phyloP scores from a whole-genome alignment of 2,797 vertebrate species.

The Thalassophryne amazonica region DNA sequence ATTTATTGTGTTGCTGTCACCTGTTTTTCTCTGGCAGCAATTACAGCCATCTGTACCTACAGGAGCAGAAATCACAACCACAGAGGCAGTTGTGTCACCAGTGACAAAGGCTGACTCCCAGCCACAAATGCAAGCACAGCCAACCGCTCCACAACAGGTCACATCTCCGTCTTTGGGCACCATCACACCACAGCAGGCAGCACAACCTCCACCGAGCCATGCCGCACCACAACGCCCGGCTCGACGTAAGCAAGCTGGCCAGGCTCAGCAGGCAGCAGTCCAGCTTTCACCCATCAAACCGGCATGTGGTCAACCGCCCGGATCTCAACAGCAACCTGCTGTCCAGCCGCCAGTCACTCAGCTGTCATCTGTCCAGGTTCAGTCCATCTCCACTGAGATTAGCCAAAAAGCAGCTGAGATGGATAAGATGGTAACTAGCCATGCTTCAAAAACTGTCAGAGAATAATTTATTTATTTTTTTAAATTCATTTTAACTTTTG shows the following conservation, averaged over 20 bases:
- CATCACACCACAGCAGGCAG: conserved; percentile 56
- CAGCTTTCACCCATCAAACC: conserved; percentile 49
- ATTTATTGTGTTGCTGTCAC: conserved; percentile 1
- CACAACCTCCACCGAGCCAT: conserved; percentile 70
- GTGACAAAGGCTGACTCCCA: conserved; percentile 58
- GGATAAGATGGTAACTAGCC: conserved; percentile 54
- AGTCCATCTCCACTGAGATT: conserved; percentile 30
- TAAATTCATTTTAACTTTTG: too few relatives aligned
- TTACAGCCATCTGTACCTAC: conserved; percentile 70
- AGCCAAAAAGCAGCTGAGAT: conserved; percentile 50
- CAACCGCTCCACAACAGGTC: conserved; percentile 46
- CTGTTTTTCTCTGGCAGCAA: conserved; percentile 41
- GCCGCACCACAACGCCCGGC: conserved; percentile 77
- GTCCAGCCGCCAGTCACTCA: conserved; percentile 36
- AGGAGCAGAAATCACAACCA: conserved; percentile 63
- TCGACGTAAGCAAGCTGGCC: conserved; percentile 68
- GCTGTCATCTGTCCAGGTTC: conserved; percentile 29
- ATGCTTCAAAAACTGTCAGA: too few relatives aligned
- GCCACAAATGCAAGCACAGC: conserved; percentile 52
- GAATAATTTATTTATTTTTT: too few relatives aligned
- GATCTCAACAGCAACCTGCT: conserved; percentile 32
- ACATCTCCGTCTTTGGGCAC: conserved; percentile 25
- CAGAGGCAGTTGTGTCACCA: conserved; percentile 44
- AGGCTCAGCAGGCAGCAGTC: conserved; percentile 35
- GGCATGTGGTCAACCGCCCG: conserved; percentile 17